These are phyloP conservation scores for Malurus alboscapulatus DNA, from an alignment of 2,113 vertebrate genomes.

Conservation along the genomic window DNA sequence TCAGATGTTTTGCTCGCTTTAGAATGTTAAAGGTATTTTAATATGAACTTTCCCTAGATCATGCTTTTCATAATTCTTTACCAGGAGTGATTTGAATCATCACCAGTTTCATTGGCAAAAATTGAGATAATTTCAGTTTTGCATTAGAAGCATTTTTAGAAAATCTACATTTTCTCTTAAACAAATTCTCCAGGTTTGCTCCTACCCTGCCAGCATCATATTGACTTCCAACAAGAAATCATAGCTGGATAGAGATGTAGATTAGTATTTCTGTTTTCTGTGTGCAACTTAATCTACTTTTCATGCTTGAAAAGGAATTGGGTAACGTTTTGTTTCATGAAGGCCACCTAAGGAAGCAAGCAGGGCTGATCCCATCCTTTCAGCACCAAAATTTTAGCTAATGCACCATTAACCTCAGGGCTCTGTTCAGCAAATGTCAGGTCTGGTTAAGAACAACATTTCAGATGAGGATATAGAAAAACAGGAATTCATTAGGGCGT, in stretches of 20 bases:
- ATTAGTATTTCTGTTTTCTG: background rate
- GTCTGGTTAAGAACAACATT: background rate
- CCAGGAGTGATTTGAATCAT: background rate
- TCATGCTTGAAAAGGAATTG: background rate
- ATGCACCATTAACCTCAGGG: background rate
- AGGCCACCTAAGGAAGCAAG: background rate
- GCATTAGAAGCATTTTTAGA: background rate
- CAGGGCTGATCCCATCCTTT: background rate
- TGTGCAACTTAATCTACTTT: background rate
- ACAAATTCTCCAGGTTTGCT: background rate
- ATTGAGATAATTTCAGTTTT: background rate
- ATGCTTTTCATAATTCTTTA: background rate
- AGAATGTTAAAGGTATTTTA: background rate
- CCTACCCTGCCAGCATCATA: background rate
- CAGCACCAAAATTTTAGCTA: background rate
- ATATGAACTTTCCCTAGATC: background rate
- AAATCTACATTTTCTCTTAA: background rate
- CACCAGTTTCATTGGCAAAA: background rate
- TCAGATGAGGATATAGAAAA: background rate
- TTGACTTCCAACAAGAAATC: background rate
- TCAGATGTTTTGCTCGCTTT: background rate
- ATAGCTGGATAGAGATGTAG: background rate
- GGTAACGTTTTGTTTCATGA: background rate
- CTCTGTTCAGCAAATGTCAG: background rate
- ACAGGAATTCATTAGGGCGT: background rate